Conservation (phyloP, 2,797 vertebrate genomes). For the Linurgus olivaceus region DNA sequence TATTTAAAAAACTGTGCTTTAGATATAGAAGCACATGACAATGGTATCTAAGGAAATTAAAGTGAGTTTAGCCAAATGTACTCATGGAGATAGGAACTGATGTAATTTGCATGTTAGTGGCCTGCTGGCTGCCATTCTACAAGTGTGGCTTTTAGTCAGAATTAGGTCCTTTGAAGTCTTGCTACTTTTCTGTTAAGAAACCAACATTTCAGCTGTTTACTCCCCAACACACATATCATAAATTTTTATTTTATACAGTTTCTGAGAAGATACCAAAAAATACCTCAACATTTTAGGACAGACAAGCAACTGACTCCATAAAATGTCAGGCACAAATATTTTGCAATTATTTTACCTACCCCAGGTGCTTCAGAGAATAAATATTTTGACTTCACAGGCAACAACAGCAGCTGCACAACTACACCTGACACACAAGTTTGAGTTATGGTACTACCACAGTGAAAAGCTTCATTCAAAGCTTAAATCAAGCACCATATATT, state of each 20-base stretch:
- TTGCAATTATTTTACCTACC: not conserved
- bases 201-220: not conserved
- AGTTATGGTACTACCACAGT: not conserved
- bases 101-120: not conserved
- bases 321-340: not conserved
- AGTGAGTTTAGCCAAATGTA: not conserved
- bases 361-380: not conserved
- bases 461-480: not conserved
- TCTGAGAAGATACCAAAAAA: not conserved
- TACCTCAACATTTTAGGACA: not conserved
- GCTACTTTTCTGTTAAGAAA: not conserved
- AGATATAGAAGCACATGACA: slow-evolving; percentile 25
- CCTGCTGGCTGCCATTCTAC: not conserved
- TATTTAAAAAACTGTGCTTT: not conserved
- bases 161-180: not conserved
- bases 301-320: not conserved
- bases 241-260: not conserved
- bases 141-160: not conserved
- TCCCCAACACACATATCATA: not conserved
- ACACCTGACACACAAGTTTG: not conserved
- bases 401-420: not conserved
- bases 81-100: not conserved
- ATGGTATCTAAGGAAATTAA: not conserved
- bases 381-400: not conserved
- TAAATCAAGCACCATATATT: not conserved